These are phyloP conservation scores for Nezara viridula DNA, from an alignment of 2,888 invertebrate species.

Conservation along the genomic window DNA sequence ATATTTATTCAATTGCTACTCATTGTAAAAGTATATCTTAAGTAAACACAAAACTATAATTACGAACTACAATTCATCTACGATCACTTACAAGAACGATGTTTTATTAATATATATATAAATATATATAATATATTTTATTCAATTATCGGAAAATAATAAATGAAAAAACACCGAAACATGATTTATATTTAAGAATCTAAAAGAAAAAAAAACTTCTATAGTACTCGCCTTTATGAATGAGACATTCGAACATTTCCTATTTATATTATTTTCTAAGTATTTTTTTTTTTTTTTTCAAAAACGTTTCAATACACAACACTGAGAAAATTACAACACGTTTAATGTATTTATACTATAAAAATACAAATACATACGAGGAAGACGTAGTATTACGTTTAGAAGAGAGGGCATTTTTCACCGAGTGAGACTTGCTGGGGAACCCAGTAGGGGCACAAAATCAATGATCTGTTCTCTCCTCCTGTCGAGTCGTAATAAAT, in stretches of 20 bases:
- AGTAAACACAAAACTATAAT: neutral
- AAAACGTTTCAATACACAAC: too few species aligned
- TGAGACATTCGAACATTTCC: too few species aligned
- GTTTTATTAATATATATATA: neutral
- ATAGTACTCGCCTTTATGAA: too few species aligned
- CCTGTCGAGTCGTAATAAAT: neutral
- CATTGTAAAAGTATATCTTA: neutral
- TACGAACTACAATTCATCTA: neutral
- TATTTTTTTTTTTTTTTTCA: too few species aligned
- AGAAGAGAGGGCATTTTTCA: neutral
- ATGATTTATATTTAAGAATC: too few species aligned
- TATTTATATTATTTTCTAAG: too few species aligned
- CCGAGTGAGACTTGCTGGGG: neutral
- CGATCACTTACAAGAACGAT: neutral
- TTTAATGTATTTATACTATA: neutral
- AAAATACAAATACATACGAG: neutral
- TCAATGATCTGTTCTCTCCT: neutral
- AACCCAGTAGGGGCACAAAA: neutral
- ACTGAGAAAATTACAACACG: too few species aligned
- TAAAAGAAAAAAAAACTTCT: too few species aligned
- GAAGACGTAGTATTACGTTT: neutral
- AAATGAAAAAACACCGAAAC: too few species aligned
- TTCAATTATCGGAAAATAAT: too few species aligned
- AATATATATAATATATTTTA: neutral
- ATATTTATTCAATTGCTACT: conserved; percentile 11